phyloP scores from a whole-genome alignment of 2,797 vertebrate genomes.

The Arctocebus calabarensis region DNA sequence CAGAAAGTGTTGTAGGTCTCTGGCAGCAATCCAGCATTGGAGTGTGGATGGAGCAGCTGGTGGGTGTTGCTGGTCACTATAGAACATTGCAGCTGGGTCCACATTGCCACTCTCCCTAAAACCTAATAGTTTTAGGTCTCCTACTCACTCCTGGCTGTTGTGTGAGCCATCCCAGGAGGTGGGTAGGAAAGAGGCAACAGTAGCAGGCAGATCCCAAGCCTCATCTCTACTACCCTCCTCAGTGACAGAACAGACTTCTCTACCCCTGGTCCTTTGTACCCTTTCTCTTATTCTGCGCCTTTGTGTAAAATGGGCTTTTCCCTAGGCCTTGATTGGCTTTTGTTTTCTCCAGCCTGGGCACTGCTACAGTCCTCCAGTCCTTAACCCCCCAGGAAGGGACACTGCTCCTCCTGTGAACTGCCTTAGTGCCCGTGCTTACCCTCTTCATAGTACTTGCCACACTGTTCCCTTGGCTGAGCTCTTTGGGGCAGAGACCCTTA shows the following conservation, averaged over 20 bases:
- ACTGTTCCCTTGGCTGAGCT: not conserved
- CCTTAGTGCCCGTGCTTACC: not conserved
- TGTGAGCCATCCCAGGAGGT: not conserved
- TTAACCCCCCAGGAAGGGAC: too few relatives aligned
- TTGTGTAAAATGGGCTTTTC: not conserved
- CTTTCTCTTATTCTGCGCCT: not conserved
- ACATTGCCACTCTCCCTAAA: not conserved
- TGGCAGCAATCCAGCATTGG: not conserved
- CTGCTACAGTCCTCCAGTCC: not conserved
- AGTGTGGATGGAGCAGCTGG: not conserved
- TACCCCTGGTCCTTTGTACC: rapidly evolving
- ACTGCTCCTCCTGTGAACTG: not conserved
- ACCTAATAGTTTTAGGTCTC: not conserved
- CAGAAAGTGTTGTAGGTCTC: not conserved
- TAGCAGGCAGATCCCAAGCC: not conserved
- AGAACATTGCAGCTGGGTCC: not conserved
- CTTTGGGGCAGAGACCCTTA: not conserved
- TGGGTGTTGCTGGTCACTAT: not conserved
- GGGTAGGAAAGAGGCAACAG: not conserved
- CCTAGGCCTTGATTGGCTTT: not conserved
- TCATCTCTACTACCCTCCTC: not conserved
- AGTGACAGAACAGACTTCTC: not conserved
- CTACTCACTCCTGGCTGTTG: not conserved
- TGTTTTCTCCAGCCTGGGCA: not conserved
- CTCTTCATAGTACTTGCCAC: not conserved